Base-by-base conservation (phyloP, 2,113 vertebrate genomes). In the Cariama cristata region DNA sequence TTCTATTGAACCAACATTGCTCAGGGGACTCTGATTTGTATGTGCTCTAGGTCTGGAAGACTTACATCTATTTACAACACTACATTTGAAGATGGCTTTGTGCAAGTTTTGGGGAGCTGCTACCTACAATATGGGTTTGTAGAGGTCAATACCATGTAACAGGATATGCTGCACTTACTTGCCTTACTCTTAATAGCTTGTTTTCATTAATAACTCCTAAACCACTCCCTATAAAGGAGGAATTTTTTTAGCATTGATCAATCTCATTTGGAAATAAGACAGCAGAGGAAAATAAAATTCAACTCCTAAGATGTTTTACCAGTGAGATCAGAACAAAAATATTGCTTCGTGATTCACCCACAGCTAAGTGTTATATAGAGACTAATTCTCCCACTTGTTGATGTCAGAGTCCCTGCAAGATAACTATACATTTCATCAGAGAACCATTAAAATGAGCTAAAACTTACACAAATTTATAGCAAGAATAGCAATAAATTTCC, bases 201-300 rank as follows among this genome's bases (percentile, higher is more conserved):
- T 44, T 87, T 89, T 55, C 28, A 74, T 72, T 69, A 73, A 53
- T 11, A 42, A 12, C 22, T 84, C 18, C 38, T 93, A 45, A 95
- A 67, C 11, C 9, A 50, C 12, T 73, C 62, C 27, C 26, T 73
- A 7, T 44, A 88, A 58, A n/a, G 19, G 5, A 69, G 8, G 16
- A 13, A 33, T 55, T 64, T 63, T 95, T 68, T 87, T 71, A 79
- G 8, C 44, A 23, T 64, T 58, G 56, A 81, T 58, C 17, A 58
- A 32, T 73, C 64, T 88, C 32, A 67, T 49, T 92, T 74, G 30
- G 64, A 85, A 95, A 74, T 80, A 79, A 86, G 38, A 49, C 9
- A 91, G 35, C 5, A 71, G 55, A 83, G 11, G 23, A 28, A 96
- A 93, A 92, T 72, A 95, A 95, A 96, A 97, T 58, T 9, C 47